These are phyloP conservation scores for Brachynemurus nebulosus DNA, from an alignment of 2,888 invertebrate genomes.

Conservation along the genomic window DNA sequence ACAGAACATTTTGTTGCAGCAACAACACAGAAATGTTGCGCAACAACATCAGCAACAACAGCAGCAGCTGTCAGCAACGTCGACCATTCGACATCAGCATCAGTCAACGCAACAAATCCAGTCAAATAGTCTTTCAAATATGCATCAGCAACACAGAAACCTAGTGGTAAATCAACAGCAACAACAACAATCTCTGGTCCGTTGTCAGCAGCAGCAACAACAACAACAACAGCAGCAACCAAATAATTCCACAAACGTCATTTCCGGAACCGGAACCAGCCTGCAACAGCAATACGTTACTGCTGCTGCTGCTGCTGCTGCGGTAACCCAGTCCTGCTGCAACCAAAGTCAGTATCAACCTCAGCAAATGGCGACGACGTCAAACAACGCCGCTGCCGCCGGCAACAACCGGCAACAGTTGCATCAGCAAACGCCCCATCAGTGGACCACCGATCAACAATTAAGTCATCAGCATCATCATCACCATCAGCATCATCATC, in stretches of 20 bases:
- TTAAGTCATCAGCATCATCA: conserved; percentile 17
- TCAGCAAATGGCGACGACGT: conserved; percentile 19
- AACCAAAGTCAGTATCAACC: conserved; percentile 13
- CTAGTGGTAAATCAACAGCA: neutral
- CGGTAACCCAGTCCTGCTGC: conserved; percentile 21
- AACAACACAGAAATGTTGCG: conserved; percentile 25
- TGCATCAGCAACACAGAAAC: neutral
- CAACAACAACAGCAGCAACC: conserved; percentile 22
- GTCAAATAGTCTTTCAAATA: conserved; percentile 28
- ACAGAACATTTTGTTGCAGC: conserved; percentile 26
- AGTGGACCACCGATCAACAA: conserved; percentile 16
- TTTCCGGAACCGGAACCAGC: neutral
- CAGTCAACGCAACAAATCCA: conserved; percentile 12
- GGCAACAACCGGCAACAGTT: conserved; percentile 12
- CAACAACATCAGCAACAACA: conserved; percentile 26
- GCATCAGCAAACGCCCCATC: neutral
- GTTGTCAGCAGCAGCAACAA: conserved; percentile 21
- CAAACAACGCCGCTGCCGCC: conserved; percentile 21
- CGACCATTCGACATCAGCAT: conserved; percentile 9
- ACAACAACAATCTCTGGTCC: neutral
- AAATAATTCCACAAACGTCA: neutral
- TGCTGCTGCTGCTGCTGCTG: conserved; percentile 12
- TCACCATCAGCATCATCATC: conserved; percentile 5
- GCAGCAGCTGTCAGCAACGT: conserved; percentile 13
- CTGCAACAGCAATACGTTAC: conserved; percentile 18